phyloP scores from a whole-genome alignment of 2,113 vertebrate genomes.

The Papio anubis region DNA sequence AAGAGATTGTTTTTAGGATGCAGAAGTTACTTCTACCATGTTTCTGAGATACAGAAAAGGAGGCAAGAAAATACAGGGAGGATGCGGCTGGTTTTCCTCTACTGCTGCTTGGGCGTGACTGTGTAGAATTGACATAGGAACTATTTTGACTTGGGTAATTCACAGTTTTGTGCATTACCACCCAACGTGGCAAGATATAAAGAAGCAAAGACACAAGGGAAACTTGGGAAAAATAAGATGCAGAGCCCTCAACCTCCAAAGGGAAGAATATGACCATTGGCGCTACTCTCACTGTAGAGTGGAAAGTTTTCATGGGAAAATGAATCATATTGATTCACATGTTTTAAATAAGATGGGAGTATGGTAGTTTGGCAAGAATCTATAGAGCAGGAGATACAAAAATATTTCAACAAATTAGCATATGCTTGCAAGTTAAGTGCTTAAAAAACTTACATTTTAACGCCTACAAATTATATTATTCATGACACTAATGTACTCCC shows the following conservation, averaged over 20 bases:
- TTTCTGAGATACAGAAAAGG: neutral
- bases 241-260: neutral
- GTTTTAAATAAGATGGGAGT: slow-evolving; percentile 73
- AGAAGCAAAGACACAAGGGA: neutral
- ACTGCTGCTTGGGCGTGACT: neutral
- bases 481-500: slow-evolving; percentile 65
- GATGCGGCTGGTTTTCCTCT: neutral
- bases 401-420: slow-evolving; percentile 77
- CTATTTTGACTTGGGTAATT: neutral
- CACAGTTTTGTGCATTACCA: neutral
- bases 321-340: slow-evolving; percentile 77
- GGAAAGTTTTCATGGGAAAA: slow-evolving; percentile 77
- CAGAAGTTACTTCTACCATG: neutral
- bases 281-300: slow-evolving; percentile 25
- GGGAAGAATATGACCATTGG: slow-evolving; percentile 25
- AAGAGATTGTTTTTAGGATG: neutral
- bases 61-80: neutral
- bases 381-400: slow-evolving; percentile 69
- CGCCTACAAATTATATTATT: slow-evolving; percentile 70
- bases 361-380: slow-evolving; percentile 78
- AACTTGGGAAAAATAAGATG: neutral
- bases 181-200: neutral
- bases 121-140: neutral
- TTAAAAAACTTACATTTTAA: slow-evolving; percentile 77
- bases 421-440: slow-evolving; percentile 72